Evolutionary conservation across 2,797 vertebrate genomes (phyloP), one percentile per base, ranked within the genome.

Genomic region (Enteromius radiatus): DNA sequence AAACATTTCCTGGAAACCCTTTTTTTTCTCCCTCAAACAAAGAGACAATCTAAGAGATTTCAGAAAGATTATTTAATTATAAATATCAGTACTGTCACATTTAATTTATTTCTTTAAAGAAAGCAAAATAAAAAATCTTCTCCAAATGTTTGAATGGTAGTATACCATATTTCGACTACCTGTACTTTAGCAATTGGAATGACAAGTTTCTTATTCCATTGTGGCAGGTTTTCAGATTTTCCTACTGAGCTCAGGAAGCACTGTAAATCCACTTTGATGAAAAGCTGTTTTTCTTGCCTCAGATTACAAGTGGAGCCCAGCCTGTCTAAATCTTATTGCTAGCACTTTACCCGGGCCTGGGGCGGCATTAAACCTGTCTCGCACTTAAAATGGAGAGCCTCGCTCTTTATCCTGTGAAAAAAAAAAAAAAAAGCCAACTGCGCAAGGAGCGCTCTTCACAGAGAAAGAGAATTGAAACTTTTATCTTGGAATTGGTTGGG

Each of bases 351-450:
- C n/a, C 31, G 6, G 76, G 68, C 84, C 78, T 78, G 84, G 76
- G 79, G 85, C 81, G 87, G 88, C 88, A 91, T 91, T 93, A 93
- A 91, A 92, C 45, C 88, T 89, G 84, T 90, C 91, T 90, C 36
- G 21, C 74, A 88, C 78, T 86, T 84, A 86, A 90, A 88, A 92
- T 85, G 67, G 80, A 91, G 89, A 78, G 83, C 87, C 63, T 89
- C 17, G 1, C 80, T 80, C 78, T 85, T 89, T 86, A 87, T 69
- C 86, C 76, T 82, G 75, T 70, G 81, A 73, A 85, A 85, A 73
- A 61, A 28, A 59, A 56, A 56, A 59, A 23, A 4, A 56, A 56
- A 54, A 26, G 83, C 82, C 73, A 14, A 82, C 6, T 78, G 59
- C 83, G 88, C 67, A 65, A 38, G 73, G 9, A 45, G 10, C 4